Evolutionary conservation across 1,140 invertebrate species (phyloP).

Genomic region (Colletes gigas): DNA sequence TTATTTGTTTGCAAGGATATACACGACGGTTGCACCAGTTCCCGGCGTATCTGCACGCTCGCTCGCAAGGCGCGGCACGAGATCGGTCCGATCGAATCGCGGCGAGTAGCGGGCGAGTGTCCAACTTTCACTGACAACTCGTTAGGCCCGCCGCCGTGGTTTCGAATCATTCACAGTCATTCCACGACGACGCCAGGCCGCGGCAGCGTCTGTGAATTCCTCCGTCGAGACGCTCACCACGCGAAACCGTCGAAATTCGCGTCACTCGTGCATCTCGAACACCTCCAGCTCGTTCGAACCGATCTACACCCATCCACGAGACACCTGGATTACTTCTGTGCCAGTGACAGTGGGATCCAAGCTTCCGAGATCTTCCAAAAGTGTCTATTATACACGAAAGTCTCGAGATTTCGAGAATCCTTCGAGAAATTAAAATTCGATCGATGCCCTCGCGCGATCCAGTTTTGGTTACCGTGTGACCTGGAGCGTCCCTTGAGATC

Average conservation of each 20-base stretch:
- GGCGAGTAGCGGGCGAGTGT: slow-evolving; percentile 59
- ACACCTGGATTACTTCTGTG: background rate
- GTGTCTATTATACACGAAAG: background rate
- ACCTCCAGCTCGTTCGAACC: too few relatives aligned
- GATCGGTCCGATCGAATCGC: slow-evolving; percentile 41
- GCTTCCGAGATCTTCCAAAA: background rate
- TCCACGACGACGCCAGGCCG: slow-evolving; percentile 69
- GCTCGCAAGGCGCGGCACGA: background rate
- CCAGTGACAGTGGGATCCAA: background rate
- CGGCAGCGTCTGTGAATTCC: slow-evolving; percentile 47
- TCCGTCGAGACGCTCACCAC: background rate
- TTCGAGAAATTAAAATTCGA: too few relatives aligned
- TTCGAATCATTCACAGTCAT: slow-evolving; percentile 78
- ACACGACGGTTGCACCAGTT: slow-evolving; percentile 11
- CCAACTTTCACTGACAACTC: slow-evolving; percentile 78
- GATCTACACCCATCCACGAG: background rate
- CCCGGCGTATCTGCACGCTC: background rate
- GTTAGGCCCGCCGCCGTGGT: slow-evolving; percentile 67
- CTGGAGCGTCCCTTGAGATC: too few relatives aligned
- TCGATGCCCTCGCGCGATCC: too few relatives aligned
- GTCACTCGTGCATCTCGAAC: background rate
- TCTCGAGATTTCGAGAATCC: too few relatives aligned
- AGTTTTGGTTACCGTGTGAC: too few relatives aligned
- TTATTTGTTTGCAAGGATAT: too few relatives aligned
- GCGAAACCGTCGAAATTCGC: background rate